A percentile compares a stretch with the other conserved stretches of the same genome.
Conservation (phyloP, 2,113 vertebrate species). For the Psilopogon haemacephalus region DNA sequence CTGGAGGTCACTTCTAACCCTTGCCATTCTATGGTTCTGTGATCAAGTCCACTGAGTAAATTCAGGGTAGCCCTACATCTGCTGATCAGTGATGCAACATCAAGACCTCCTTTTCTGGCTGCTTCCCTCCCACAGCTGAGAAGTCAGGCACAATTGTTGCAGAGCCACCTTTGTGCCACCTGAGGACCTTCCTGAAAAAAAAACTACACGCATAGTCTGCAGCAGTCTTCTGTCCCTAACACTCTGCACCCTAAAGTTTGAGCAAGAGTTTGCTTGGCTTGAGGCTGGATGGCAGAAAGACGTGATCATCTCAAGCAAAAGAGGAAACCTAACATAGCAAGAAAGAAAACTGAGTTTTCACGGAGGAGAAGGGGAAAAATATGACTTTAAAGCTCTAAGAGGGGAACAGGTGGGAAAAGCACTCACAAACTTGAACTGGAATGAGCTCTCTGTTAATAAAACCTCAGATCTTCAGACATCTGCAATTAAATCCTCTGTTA, state of each 20-base stretch:
- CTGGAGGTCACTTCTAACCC: too few species aligned
- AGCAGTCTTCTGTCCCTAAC: neutral
- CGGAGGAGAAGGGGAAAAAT: neutral
- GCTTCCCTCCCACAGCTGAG: accelerated
- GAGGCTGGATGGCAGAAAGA: neutral
- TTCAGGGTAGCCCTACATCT: neutral
- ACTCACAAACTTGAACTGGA: conserved; percentile 31
- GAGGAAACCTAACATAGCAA: neutral
- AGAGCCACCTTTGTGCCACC: neutral
- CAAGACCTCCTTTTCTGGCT: neutral
- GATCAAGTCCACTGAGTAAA: neutral
- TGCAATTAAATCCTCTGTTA: conserved; percentile 49
- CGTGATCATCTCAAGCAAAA: neutral
- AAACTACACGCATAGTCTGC: neutral
- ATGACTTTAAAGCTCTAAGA: conserved; percentile 26
- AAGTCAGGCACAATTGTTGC: neutral
- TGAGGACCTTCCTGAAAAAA: neutral
- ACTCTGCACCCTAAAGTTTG: neutral
- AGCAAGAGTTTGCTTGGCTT: neutral
- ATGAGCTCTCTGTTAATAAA: conserved; percentile 32
- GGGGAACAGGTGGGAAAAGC: conserved; percentile 9
- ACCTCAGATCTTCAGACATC: conserved; percentile 28
- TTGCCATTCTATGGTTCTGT: too few species aligned
- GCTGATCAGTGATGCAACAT: neutral
- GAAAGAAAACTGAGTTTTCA: neutral